These are phyloP conservation scores for Graphium colonna DNA, from an alignment of 2,888 invertebrate genomes.

Conservation along the genomic window DNA sequence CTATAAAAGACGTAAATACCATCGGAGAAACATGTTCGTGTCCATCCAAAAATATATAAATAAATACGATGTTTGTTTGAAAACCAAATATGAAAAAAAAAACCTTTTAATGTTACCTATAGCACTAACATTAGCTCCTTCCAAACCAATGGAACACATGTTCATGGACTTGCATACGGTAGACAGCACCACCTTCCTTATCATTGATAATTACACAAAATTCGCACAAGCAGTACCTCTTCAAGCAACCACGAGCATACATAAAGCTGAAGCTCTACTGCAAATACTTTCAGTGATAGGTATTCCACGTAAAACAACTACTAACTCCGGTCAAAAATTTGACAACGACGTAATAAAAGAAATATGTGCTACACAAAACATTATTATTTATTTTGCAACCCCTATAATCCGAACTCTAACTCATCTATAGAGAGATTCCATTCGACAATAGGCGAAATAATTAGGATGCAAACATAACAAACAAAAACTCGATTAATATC, in stretches of 20 bases:
- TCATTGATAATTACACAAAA: background rate
- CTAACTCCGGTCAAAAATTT: background rate
- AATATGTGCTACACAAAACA: conserved; percentile 1
- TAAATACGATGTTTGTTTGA: too few relatives aligned
- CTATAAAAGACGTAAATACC: background rate
- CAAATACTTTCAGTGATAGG: background rate
- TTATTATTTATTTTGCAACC: background rate
- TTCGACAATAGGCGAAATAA: conserved; percentile 1
- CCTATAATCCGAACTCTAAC: too few relatives aligned
- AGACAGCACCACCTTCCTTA: background rate
- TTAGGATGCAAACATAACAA: background rate
- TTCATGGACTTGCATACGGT: background rate
- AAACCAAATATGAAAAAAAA: conserved; percentile 1
- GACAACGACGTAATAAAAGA: background rate
- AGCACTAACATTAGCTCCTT: background rate
- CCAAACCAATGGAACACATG: background rate
- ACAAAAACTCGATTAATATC: background rate
- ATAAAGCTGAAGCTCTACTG: background rate
- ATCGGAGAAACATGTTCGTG: too few relatives aligned
- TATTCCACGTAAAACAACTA: too few relatives aligned
- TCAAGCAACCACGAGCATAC: too few relatives aligned
- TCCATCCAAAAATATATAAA: too few relatives aligned
- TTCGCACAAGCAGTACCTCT: background rate
- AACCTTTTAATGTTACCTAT: background rate
- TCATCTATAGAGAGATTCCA: background rate